A percentile compares a stretch with the other conserved stretches of the same genome.
phyloP scores from a whole-genome alignment of 2,113 vertebrate species.

The Sclerurus mexicanus region DNA sequence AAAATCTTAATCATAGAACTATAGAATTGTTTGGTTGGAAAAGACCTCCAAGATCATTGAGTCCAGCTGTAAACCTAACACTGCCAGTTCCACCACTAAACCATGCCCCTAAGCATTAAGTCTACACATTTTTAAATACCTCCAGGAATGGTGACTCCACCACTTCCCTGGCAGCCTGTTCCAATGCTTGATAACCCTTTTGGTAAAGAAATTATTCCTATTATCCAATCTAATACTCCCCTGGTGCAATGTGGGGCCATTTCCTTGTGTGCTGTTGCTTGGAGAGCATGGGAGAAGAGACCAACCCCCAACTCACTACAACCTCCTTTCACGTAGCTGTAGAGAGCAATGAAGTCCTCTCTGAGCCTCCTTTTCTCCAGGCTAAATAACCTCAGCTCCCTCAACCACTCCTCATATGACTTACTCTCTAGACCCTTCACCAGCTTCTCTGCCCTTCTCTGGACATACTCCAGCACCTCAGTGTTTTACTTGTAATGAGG shows the following conservation, averaged over 20 bases:
- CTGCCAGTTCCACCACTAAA: neutral
- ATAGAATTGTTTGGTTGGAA: neutral
- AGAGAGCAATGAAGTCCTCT: accelerated
- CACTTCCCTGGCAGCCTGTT: neutral
- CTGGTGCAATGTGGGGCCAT: neutral
- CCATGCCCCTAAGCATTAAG: neutral
- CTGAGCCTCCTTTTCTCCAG: neutral
- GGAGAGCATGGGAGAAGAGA: neutral
- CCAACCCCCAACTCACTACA: no score
- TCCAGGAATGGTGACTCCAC: neutral
- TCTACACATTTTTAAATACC: neutral
- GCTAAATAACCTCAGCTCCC: neutral
- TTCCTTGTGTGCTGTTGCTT: neutral
- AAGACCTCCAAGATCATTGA: neutral
- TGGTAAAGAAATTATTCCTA: neutral
- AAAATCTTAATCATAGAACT: neutral
- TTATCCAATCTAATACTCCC: neutral
- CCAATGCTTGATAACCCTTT: neutral
- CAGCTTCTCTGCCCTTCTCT: neutral
- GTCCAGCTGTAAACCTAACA: neutral
- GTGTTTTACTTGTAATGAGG: neutral
- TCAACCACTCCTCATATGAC: neutral
- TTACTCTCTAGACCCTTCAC: neutral
- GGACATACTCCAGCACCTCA: neutral
- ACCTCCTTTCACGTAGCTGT: neutral